Evolutionary conservation across 1,140 invertebrate genomes (phyloP).

Genomic region (Neodiprion lecontei): DNA sequence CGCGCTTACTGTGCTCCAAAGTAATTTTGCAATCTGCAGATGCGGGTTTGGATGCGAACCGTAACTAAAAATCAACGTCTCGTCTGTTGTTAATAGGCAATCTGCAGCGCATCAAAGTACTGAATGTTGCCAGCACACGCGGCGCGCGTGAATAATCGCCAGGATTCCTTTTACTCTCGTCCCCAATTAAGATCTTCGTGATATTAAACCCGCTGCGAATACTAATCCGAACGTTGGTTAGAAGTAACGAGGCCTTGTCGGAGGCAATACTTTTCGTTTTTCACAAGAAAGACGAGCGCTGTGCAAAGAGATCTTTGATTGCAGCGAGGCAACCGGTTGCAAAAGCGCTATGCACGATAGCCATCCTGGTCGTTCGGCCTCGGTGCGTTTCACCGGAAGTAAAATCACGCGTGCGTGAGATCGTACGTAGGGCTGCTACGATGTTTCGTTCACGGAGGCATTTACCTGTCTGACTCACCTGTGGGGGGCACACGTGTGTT

Average conservation of each 20-base stretch:
- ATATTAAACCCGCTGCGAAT: no score
- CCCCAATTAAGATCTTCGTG: no score
- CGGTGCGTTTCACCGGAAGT: neutral
- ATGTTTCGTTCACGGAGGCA: neutral
- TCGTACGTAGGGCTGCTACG: neutral
- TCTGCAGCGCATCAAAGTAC: no score
- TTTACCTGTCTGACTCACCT: slow-evolving; percentile 3
- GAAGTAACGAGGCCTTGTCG: neutral
- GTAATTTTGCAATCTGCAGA: no score
- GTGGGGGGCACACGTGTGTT: neutral
- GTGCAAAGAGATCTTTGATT: neutral
- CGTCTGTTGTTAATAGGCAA: no score
- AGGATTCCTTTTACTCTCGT: no score
- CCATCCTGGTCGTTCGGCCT: neutral
- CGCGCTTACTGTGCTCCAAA: no score
- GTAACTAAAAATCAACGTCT: no score
- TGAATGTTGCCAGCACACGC: no score
- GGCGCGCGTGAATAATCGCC: no score
- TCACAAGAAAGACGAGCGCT: neutral
- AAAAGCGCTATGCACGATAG: neutral
- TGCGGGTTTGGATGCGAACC: no score
- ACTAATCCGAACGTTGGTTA: no score
- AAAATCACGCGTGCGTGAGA: slow-evolving; percentile 5
- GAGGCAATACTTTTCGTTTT: neutral
- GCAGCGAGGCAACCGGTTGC: neutral